Percentiles rank a stretch among this genome's conserved stretches.
These are phyloP conservation scores for Gobio gobio DNA, from an alignment of 2,113 vertebrate species.

Conservation along the genomic window DNA sequence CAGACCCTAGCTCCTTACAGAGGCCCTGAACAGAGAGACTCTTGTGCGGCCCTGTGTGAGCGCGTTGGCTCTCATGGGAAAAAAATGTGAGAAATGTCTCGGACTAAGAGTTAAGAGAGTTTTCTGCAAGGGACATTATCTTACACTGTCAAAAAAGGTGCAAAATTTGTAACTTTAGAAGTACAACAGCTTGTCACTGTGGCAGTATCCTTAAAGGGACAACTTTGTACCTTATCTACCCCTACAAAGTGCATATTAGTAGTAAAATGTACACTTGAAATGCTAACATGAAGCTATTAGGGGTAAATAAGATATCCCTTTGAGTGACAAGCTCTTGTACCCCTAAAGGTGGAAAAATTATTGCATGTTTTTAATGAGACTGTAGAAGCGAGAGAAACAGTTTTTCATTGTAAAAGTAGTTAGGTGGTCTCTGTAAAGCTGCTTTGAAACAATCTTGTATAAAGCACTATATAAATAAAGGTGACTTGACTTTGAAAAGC, in stretches of 20 bases:
- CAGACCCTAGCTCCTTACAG: conserved; percentile 61
- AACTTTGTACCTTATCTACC: conserved; percentile 10
- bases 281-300: neutral
- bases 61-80: conserved; percentile 69
- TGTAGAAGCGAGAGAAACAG: neutral
- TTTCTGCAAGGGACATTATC: conserved; percentile 62
- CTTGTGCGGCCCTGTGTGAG: conserved; percentile 69
- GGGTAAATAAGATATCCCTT: neutral
- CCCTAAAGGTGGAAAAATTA: too few relatives aligned
- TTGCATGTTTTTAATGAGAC: neutral
- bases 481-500: neutral
- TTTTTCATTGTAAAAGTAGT: too few relatives aligned
- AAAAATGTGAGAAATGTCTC: conserved; percentile 59
- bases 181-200: neutral
- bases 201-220: conserved; percentile 10
- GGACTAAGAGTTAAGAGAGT: conserved; percentile 58
- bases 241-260: neutral
- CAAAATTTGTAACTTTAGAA: neutral
- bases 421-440: too few relatives aligned
- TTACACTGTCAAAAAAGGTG: conserved; percentile 31
- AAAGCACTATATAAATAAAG: neutral
- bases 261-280: neutral
- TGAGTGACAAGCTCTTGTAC: neutral
- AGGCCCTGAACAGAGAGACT: conserved; percentile 69
- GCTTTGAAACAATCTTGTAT: too few relatives aligned